Evolutionary conservation across 2,888 invertebrate species (phyloP).

Genomic region (Syrphus vitripennis): DNA sequence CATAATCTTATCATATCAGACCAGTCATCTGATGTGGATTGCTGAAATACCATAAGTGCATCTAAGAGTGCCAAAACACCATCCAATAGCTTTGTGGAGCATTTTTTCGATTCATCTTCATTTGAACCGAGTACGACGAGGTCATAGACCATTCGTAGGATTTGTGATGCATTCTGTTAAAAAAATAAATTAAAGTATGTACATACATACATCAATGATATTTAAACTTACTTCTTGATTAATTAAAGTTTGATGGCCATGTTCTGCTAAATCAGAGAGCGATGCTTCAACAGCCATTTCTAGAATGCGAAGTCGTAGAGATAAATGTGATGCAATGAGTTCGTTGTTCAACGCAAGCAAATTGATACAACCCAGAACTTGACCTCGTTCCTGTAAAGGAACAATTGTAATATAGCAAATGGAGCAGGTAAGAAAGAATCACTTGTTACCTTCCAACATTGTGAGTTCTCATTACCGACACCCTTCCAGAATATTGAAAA

Average conservation of each 20-base stretch:
- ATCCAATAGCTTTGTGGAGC: slow-evolving; percentile 82
- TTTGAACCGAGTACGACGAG: slow-evolving; percentile 83
- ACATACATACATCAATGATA: not conserved
- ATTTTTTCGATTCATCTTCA: slow-evolving; percentile 82
- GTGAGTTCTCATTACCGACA: slow-evolving; percentile 82
- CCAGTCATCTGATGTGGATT: slow-evolving; percentile 82
- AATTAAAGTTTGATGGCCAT: slow-evolving; percentile 80
- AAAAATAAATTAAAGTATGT: not conserved
- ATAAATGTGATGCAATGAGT: slow-evolving; percentile 82
- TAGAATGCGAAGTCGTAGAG: slow-evolving; percentile 83
- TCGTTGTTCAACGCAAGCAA: slow-evolving; percentile 83
- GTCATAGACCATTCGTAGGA: slow-evolving; percentile 84
- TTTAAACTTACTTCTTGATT: slow-evolving; percentile 79
- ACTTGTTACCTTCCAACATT: slow-evolving; percentile 82
- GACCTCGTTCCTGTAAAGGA: slow-evolving; percentile 81
- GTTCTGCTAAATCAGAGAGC: slow-evolving; percentile 83
- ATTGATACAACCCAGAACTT: slow-evolving; percentile 84
- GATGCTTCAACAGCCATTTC: slow-evolving; percentile 85
- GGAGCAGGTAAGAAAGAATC: slow-evolving; percentile 71
- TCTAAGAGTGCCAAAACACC: slow-evolving; percentile 83
- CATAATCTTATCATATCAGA: slow-evolving; percentile 83
- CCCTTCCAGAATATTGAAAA: slow-evolving; percentile 85
- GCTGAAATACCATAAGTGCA: slow-evolving; percentile 83
- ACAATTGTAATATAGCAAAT: not conserved
- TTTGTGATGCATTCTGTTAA: slow-evolving; percentile 82